Percentiles rank a stretch among this genome's conserved stretches.
phyloP scores from a whole-genome alignment of 2,888 invertebrate genomes.

The Cerastis leucographa region DNA sequence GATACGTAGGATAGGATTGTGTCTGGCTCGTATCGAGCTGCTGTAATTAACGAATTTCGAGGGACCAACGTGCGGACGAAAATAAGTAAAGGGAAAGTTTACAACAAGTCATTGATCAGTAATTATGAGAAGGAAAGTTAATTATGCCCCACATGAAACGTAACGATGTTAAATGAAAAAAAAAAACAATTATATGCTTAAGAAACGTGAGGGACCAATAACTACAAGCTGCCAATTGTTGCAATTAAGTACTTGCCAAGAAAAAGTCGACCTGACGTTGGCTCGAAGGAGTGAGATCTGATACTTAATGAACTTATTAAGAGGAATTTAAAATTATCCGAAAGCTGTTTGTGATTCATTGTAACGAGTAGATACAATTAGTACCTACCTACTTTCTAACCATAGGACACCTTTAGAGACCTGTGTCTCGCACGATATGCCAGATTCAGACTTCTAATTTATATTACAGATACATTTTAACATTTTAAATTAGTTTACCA shows the following conservation, averaged over 20 bases:
- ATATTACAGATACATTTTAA: not conserved
- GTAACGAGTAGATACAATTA: conserved; percentile 10
- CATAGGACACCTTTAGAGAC: conserved; percentile 6
- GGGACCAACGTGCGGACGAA: conserved; percentile 67
- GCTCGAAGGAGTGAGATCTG: conserved; percentile 55
- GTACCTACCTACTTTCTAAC: not conserved
- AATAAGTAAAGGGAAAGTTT: conserved; percentile 64
- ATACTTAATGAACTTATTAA: conserved; percentile 41
- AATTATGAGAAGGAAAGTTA: conserved; percentile 67
- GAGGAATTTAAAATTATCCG: conserved; percentile 36
- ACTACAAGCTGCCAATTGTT: conserved; percentile 59
- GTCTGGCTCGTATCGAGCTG: conserved; percentile 89
- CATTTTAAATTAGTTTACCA: conserved; percentile 40
- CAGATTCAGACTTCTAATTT: conserved; percentile 31
- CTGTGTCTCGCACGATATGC: conserved; percentile 14
- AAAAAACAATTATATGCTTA: conserved; percentile 61
- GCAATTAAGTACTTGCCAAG: conserved; percentile 61
- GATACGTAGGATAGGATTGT: conserved; percentile 69
- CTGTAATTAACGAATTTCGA: conserved; percentile 71
- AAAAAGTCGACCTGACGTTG: conserved; percentile 42
- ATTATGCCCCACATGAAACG: conserved; percentile 58
- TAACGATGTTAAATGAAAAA: conserved; percentile 61
- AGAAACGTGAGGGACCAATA: conserved; percentile 55
- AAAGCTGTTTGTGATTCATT: conserved; percentile 29
- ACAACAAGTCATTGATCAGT: conserved; percentile 63